A percentile compares a stretch with the other conserved stretches of the same genome.
These are phyloP conservation scores for Typhlichthys eigenmanni DNA, from an alignment of 2,797 vertebrate genomes.

Conservation along the genomic window DNA sequence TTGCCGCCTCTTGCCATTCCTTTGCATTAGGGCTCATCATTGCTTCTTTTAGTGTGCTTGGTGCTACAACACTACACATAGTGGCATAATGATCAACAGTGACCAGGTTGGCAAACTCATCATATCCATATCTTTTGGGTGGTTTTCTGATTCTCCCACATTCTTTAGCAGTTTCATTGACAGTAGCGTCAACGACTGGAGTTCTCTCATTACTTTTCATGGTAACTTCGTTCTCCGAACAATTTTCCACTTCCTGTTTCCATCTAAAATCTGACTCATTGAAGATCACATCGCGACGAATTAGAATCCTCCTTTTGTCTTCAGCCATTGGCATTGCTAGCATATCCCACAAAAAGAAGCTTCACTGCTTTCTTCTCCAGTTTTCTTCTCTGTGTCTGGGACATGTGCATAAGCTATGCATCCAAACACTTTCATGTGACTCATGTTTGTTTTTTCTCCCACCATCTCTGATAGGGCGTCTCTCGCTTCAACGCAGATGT, in stretches of 20 bases:
- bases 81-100: constrained; percentile 41
- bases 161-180: not conserved
- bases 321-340: constrained; percentile 39
- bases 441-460: constrained; percentile 32
- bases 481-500: constrained; percentile 36
- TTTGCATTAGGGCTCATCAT: constrained; percentile 4
- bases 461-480: constrained; percentile 39
- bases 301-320: constrained; percentile 33
- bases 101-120: constrained; percentile 40
- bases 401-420: constrained; percentile 44
- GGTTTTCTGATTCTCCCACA: constrained; percentile 30
- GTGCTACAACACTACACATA: constrained; percentile 33
- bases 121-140: constrained; percentile 47
- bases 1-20: constrained; percentile 35
- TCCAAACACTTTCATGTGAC: constrained; percentile 45
- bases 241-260: constrained; percentile 11
- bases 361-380: constrained; percentile 44
- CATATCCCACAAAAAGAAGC: constrained; percentile 37
- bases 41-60: constrained; percentile 40
- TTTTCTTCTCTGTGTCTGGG: constrained; percentile 31
- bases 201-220: constrained; percentile 5
- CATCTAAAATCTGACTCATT: constrained; percentile 24
- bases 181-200: constrained; percentile 3
- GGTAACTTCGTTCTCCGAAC: constrained; percentile 3
- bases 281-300: constrained; percentile 21